These are phyloP conservation scores for Acanthaster planci DNA, from an alignment of 35 echinoderm and acorn worm genomes.

Conservation along the genomic window DNA sequence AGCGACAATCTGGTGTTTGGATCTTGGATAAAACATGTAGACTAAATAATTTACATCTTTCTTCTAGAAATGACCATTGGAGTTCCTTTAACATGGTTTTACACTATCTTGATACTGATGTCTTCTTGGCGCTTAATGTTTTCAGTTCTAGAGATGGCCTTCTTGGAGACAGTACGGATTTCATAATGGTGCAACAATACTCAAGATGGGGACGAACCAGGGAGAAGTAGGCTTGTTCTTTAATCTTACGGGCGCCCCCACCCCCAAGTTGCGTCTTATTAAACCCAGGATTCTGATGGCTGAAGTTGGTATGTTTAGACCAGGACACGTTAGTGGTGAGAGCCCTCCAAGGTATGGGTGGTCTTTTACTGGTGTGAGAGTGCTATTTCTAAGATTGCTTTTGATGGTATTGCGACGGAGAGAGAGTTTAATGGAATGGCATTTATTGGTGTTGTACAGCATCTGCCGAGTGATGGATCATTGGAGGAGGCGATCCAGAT, in stretches of 20 bases:
- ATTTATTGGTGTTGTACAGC: conserved; percentile 47
- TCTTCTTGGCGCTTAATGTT: conserved; percentile 47
- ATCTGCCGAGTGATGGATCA: conserved; percentile 59
- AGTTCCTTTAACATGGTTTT: conserved; percentile 13
- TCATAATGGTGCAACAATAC: conserved; percentile 36
- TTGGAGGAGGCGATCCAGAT: conserved; percentile 40
- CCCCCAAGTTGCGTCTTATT: conserved; percentile 10
- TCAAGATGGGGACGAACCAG: conserved; percentile 53
- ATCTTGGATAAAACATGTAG: conserved; percentile 19
- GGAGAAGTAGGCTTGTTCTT: conserved; percentile 29
- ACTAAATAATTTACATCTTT: neutral
- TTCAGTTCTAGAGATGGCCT: conserved; percentile 31
- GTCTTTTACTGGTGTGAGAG: conserved; percentile 7
- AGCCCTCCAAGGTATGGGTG: conserved; percentile 16
- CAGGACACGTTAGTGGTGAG: conserved; percentile 26
- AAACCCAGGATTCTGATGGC: too few relatives aligned
- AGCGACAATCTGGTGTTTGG: neutral
- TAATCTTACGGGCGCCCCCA: neutral
- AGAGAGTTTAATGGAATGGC: too few relatives aligned
- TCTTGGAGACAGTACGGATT: conserved; percentile 39
- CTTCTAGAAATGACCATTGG: conserved; percentile 31
- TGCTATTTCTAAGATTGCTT: neutral
- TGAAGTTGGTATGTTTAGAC: neutral
- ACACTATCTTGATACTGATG: conserved; percentile 19
- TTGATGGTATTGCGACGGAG: too few relatives aligned